These are phyloP conservation scores for Drosophila nr. fundita DNA, from an alignment of 2,888 invertebrate genomes.

Conservation along the genomic window DNA sequence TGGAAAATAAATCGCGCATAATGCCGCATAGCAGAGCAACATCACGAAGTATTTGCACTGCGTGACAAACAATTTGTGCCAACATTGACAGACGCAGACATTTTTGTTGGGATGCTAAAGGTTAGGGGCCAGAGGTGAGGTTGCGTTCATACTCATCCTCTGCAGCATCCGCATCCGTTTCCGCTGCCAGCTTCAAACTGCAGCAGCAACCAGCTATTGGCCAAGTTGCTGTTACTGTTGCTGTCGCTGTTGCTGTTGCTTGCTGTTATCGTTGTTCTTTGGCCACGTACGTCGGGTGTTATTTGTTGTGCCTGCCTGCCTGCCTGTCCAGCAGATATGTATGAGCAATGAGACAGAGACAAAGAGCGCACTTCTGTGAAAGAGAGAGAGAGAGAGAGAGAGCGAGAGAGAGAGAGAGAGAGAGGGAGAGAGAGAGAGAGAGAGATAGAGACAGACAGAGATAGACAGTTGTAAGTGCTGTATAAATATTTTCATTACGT, in stretches of 20 bases:
- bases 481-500: conserved; percentile 63
- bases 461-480: conserved; percentile 19
- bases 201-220: conserved; percentile 24
- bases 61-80: conserved; percentile 85
- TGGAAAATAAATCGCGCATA: conserved; percentile 84
- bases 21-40: conserved; percentile 84
- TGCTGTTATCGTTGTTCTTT: conserved; percentile 12
- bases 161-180: conserved; percentile 37
- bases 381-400: neutral
- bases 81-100: conserved; percentile 65
- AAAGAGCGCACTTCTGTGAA: neutral
- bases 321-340: conserved; percentile 15
- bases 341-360: conserved; percentile 42
- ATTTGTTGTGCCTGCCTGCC: conserved; percentile 32
- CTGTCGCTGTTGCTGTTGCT: conserved; percentile 18
- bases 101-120: conserved; percentile 1
- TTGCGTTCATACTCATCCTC: conserved; percentile 16
- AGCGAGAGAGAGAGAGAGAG: no score
- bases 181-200: conserved; percentile 34
- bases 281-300: conserved; percentile 32
- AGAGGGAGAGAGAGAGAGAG: neutral
- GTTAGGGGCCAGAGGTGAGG: neutral
- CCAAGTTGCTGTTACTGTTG: neutral
- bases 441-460: neutral
- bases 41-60: conserved; percentile 85